Percentiles rank a stretch among this genome's conserved stretches.
Conservation (phyloP, 2,797 vertebrate species). For the Darevskia nairensis region DNA sequence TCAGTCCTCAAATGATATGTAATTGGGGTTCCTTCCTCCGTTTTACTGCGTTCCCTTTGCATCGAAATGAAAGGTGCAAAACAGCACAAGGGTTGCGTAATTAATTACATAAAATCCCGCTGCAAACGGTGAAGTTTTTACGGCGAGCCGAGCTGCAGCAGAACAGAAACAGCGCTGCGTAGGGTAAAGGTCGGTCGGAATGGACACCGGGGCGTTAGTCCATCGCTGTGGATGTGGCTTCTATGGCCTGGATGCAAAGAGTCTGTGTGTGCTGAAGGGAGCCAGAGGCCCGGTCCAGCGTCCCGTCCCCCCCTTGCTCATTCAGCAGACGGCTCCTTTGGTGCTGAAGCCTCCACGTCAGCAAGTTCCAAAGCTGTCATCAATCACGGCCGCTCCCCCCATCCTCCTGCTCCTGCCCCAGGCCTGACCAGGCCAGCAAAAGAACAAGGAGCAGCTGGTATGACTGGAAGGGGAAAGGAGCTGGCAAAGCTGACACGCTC, state of each 20-base stretch:
- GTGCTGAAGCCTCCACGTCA: background rate
- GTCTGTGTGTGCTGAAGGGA: background rate
- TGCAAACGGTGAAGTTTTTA: no score
- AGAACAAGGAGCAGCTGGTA: slow-evolving; percentile 20
- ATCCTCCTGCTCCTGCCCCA: background rate
- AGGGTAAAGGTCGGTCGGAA: background rate
- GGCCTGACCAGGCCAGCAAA: slow-evolving; percentile 34
- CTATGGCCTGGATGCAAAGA: no score
- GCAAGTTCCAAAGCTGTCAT: slow-evolving; percentile 3
- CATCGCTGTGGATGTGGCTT: background rate
- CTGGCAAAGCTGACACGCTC: background rate
- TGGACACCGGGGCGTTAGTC: background rate
- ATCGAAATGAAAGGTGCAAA: no score
- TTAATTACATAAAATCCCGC: no score
- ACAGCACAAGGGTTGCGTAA: no score
- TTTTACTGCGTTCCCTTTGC: no score
- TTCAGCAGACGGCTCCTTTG: background rate
- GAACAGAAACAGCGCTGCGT: no score
- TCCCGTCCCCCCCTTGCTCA: background rate
- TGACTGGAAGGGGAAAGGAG: background rate
- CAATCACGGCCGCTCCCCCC: background rate
- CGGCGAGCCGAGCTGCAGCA: no score
- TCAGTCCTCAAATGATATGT: no score
- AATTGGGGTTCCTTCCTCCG: no score
- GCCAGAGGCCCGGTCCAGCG: background rate